Base-by-base conservation (phyloP, 2,888 invertebrate species). In the Timandra comae region DNA sequence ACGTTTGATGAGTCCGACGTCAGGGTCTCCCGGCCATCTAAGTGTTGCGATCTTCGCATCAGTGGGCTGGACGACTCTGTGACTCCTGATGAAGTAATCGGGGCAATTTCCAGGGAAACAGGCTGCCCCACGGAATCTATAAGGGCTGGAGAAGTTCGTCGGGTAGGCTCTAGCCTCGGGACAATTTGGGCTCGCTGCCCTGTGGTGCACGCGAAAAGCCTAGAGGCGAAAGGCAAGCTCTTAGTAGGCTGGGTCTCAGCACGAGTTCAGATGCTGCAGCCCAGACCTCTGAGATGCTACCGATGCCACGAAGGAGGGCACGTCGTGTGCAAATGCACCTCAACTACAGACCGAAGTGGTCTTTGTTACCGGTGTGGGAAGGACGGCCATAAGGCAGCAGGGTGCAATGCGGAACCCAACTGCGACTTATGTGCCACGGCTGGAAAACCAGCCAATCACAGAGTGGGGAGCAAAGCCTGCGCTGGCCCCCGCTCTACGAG, bases 291-390 rank as follows among this genome's bases (percentile, higher is more conserved):
- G 9, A 11, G 5, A 3, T 25, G 10, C 25, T 12, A 3, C 7
- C n/a, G 22, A 5, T 8, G 54, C 26, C 33, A 46, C 1, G 28
- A 32, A 7, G 7, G 1, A 0, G 49, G 51, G 1, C 46, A 51
- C 12, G 36, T 44, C 0, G 13, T 40, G 3, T 34, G n/a, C n/a
- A 13, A 30, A 4, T 50, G 43, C 32, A 27, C 12, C 0, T 6
- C 30, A 0, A 26, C 30, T 1, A 6, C 6, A 5, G 43, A 33
- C 29, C 36, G 32, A 2, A 38, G 31, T 25, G 32, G 6, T 0
- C 7, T 21, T 2, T 49, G 51, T 28, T 52, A 29, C 27, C 34
- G 41, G 7, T 34, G 34, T 7, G 34, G 34, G 1, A 25, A n/a
- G 5, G 8, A 9, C 2, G 34, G 34, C 1, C 34, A 34, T 3